These are phyloP conservation scores for Microchirus variegatus DNA, from an alignment of 2,797 vertebrate species.

Conservation along the genomic window DNA sequence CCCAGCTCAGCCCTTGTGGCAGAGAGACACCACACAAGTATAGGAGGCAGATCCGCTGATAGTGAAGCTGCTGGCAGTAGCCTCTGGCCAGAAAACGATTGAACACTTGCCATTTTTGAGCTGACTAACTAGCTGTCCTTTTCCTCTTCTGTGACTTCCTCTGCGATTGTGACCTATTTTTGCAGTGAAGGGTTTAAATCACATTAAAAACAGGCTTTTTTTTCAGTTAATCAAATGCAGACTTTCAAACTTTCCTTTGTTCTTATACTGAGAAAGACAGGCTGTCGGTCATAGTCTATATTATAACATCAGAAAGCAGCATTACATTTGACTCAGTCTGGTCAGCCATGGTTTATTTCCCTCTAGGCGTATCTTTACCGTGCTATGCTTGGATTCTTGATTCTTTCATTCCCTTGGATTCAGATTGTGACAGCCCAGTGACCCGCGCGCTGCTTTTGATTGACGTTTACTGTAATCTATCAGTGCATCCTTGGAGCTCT, in stretches of 20 bases:
- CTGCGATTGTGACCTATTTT: conserved; percentile 52
- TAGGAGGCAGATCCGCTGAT: conserved; percentile 52
- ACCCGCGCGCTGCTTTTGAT: conserved; percentile 41
- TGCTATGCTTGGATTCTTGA: conserved; percentile 11
- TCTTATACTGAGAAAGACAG: not conserved
- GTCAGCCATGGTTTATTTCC: conserved; percentile 22
- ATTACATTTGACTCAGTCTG: not conserved
- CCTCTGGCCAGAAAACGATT: conserved; percentile 43
- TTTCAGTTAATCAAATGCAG: not conserved
- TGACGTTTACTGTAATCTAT: conserved; percentile 49
- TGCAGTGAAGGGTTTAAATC: conserved; percentile 11
- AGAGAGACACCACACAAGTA: conserved; percentile 22
- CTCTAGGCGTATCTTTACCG: conserved; percentile 31
- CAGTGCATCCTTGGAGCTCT: conserved; percentile 22
- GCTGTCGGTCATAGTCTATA: not conserved
- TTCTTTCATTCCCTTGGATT: conserved; percentile 23
- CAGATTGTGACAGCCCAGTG: conserved; percentile 28
- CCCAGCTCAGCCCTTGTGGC: conserved; percentile 34
- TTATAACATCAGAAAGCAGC: not conserved
- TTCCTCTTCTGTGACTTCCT: conserved; percentile 15
- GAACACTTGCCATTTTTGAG: conserved; percentile 45
- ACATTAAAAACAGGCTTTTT: conserved; percentile 8
- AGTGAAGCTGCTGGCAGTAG: conserved; percentile 37
- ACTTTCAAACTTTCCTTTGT: not conserved
- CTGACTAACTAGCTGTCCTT: conserved; percentile 42